A percentile compares a stretch with the other conserved stretches of the same genome.
These are phyloP conservation scores for Cylindroiulus punctatus DNA, from an alignment of 2,888 invertebrate species.

Conservation along the genomic window DNA sequence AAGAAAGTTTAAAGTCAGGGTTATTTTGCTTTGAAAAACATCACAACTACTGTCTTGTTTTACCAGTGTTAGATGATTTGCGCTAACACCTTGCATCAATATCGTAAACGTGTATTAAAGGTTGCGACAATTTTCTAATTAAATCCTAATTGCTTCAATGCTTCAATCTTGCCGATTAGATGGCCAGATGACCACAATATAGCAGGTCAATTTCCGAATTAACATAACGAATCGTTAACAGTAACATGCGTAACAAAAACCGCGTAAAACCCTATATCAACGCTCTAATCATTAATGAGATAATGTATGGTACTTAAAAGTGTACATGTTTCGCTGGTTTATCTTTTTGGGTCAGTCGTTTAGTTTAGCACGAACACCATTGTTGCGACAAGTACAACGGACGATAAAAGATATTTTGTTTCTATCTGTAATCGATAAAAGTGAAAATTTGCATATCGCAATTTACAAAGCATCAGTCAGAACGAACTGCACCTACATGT, in stretches of 20 bases:
- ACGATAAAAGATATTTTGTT: neutral
- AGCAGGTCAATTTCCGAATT: neutral
- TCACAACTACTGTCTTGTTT: neutral
- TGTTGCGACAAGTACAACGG: neutral
- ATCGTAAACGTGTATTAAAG: neutral
- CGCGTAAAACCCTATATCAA: neutral
- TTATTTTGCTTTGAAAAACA: neutral
- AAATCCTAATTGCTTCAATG: neutral
- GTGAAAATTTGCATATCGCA: neutral
- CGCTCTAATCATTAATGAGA: neutral
- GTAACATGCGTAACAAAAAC: neutral
- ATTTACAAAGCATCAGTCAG: neutral
- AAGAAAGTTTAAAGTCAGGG: slow-evolving; percentile 20
- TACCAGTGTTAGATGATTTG: neutral
- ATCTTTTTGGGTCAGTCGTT: slow-evolving; percentile 9
- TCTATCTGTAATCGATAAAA: slow-evolving; percentile 1
- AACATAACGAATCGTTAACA: no score
- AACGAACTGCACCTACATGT: neutral
- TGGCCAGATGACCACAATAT: neutral
- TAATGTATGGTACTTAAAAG: neutral
- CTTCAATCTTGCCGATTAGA: neutral
- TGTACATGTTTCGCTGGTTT: neutral
- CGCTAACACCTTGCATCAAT: neutral
- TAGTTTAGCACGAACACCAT: neutral
- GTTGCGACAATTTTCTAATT: neutral